phyloP scores from a whole-genome alignment of 23 tunicate species.

The Corella eumyota region DNA sequence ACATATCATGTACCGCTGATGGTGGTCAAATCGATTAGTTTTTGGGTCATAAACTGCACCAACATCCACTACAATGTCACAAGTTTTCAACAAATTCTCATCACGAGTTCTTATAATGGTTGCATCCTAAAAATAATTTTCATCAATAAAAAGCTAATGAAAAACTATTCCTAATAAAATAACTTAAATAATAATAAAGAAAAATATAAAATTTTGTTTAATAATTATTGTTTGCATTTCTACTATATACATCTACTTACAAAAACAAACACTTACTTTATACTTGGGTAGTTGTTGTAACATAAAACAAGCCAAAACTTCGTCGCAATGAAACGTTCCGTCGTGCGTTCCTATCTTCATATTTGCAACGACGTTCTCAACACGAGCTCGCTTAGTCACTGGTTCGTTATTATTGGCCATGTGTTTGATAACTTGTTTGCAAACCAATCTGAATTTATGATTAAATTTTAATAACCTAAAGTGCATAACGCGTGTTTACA shows the following conservation, averaged over 20 bases:
- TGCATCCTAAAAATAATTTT: slow-evolving; percentile 47
- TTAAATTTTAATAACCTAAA: no score
- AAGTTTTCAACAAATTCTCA: slow-evolving; percentile 20
- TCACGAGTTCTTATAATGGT: slow-evolving; percentile 69
- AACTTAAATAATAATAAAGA: no score
- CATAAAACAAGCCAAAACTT: slow-evolving; percentile 86
- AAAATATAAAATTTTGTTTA: no score
- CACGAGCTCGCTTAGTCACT: slow-evolving; percentile 1
- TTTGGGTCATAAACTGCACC: slow-evolving; percentile 70
- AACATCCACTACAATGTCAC: slow-evolving; percentile 96
- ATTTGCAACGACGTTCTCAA: slow-evolving; percentile 4
- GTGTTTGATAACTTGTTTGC: no score
- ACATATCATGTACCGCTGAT: slow-evolving; percentile 42
- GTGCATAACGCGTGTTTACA: no score
- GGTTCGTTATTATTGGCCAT: no score
- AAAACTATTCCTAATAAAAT: no score
- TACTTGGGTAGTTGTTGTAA: slow-evolving; percentile 52
- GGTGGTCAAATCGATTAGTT: slow-evolving; percentile 78
- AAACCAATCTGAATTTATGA: no score
- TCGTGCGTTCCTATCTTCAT: slow-evolving; percentile 83
- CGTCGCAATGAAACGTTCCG: slow-evolving; percentile 96
- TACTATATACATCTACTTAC: no score
- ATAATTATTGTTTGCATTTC: no score
- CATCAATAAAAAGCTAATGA: no score
- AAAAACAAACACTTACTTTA: slow-evolving; percentile 14